These are phyloP conservation scores for Hyposmocoma kahamanoa DNA, from an alignment of 1,140 invertebrate species.

Conservation along the genomic window DNA sequence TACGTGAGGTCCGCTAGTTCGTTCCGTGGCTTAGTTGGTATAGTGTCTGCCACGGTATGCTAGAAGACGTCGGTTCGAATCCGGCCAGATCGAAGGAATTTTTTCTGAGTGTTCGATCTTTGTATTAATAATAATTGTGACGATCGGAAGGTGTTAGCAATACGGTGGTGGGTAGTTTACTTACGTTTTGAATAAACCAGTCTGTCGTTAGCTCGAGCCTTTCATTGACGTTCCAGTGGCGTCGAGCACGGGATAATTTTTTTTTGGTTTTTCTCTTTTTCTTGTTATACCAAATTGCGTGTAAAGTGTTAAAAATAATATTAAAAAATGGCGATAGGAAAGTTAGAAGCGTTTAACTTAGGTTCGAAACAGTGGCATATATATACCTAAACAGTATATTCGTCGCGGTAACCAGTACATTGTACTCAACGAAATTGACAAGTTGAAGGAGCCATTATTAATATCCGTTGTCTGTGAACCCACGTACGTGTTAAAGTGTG, in stretches of 20 bases:
- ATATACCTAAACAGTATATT: too few species aligned
- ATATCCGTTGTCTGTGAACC: conserved; percentile 8
- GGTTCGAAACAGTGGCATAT: neutral
- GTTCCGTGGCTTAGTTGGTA: too few species aligned
- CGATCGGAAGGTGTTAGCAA: too few species aligned
- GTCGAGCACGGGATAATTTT: neutral
- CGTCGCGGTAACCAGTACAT: conserved; percentile 6
- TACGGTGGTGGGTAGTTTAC: too few species aligned
- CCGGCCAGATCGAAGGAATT: too few species aligned
- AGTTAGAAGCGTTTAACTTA: neutral
- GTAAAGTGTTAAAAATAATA: too few species aligned
- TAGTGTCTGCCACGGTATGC: too few species aligned
- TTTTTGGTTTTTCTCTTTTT: neutral
- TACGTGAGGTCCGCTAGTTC: too few species aligned
- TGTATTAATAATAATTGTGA: too few species aligned
- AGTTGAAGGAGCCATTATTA: conserved; percentile 7
- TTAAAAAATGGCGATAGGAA: neutral
- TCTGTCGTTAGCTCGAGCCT: neutral
- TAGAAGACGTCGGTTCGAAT: too few species aligned
- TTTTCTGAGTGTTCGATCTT: too few species aligned
- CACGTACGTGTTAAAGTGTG: conserved; percentile 10
- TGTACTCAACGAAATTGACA: conserved; percentile 5
- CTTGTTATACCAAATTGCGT: neutral
- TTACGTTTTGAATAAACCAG: conserved; percentile 2
- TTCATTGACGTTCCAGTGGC: conserved; percentile 1